Evolutionary conservation across 2,113 vertebrate species (phyloP).

Genomic region (Oreotrochilus melanogaster): DNA sequence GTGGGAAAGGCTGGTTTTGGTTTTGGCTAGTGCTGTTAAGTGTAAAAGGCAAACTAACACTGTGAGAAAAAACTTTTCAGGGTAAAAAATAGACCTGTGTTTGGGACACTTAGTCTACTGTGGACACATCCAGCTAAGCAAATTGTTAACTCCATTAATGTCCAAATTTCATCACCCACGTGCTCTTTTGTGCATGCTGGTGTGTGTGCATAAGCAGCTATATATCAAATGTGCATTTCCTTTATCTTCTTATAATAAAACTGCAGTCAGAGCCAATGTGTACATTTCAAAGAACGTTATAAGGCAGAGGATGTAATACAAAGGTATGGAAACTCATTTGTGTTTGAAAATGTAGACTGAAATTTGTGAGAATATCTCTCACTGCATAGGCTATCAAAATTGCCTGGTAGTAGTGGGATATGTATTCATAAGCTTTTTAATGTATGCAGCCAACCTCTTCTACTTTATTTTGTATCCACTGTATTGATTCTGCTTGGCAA

Average conservation of each 20-base stretch:
- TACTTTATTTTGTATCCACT: slow-evolving; percentile 8
- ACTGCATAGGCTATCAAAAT: slow-evolving; percentile 13
- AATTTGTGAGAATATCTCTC: slow-evolving; percentile 14
- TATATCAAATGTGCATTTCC: not conserved
- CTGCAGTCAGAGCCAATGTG: not conserved
- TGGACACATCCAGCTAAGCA: not conserved
- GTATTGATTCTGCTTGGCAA: not conserved
- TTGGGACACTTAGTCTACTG: not conserved
- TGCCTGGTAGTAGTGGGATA: not conserved
- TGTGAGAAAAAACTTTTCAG: not conserved
- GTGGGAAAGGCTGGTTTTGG: not conserved
- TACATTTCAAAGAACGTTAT: not conserved
- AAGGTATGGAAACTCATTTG: slow-evolving; percentile 23
- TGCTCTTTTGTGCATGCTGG: not conserved
- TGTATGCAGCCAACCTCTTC: not conserved
- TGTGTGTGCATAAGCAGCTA: not conserved
- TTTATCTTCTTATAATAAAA: slow-evolving; percentile 62
- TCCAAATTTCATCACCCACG: not conserved
- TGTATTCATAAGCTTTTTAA: slow-evolving; percentile 12
- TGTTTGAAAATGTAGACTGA: slow-evolving; percentile 36
- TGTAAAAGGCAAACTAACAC: not conserved
- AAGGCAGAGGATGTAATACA: slow-evolving; percentile 36
- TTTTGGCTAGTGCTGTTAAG: not conserved
- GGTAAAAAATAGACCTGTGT: not conserved
- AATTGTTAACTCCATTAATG: not conserved